phyloP scores from a whole-genome alignment of 2,797 vertebrate genomes.

The Lutjanus argentimaculatus region DNA sequence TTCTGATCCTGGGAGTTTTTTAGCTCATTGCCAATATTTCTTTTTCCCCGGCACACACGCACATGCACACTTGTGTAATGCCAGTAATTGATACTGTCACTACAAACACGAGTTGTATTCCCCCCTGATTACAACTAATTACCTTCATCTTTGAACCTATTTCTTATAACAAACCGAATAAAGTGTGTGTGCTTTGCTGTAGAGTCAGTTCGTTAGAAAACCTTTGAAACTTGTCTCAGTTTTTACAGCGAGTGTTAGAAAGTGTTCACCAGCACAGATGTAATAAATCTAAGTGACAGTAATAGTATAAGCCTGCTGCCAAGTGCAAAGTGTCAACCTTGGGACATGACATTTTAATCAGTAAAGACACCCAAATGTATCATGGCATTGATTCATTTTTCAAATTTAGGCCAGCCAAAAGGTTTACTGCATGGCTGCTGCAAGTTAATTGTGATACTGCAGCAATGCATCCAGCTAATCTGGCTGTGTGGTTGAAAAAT shows the following conservation, averaged over 20 bases:
- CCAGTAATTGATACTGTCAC: too few species aligned
- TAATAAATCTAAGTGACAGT: constrained; percentile 4
- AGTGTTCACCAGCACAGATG: neutral
- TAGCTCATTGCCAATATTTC: too few species aligned
- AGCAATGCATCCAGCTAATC: too few species aligned
- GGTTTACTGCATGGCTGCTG: neutral
- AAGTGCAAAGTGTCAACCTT: neutral
- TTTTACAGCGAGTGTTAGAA: neutral
- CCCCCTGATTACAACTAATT: neutral
- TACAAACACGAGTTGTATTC: too few species aligned
- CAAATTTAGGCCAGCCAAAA: neutral
- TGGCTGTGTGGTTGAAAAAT: too few species aligned
- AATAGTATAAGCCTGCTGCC: neutral
- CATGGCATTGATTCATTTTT: neutral
- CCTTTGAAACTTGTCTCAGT: too few species aligned
- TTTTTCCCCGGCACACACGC: too few species aligned
- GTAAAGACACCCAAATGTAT: neutral
- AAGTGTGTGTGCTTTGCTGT: too few species aligned
- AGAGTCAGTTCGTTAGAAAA: too few species aligned
- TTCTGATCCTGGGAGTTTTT: too few species aligned
- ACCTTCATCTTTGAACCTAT: neutral
- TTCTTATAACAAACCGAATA: neutral
- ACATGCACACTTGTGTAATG: too few species aligned
- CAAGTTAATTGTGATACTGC: neutral
- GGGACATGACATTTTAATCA: neutral